phyloP scores from a whole-genome alignment of 2,888 invertebrate genomes.

The Cyclophora albipunctata region DNA sequence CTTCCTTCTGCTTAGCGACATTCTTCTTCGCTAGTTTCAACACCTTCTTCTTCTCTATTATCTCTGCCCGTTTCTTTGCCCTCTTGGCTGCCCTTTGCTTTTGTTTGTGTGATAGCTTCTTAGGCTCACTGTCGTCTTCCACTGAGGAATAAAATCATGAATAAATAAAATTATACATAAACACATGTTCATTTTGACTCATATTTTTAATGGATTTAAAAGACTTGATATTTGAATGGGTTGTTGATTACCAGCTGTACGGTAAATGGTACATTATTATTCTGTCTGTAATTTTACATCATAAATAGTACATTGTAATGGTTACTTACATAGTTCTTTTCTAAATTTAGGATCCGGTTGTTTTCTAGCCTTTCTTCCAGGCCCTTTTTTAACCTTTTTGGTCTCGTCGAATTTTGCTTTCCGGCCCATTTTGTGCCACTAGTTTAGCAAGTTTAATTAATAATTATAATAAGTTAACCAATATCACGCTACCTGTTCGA shows the following conservation, averaged over 20 bases:
- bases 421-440: conserved; percentile 81
- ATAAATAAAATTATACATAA: neutral
- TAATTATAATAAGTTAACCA: neutral
- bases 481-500: no score
- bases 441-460: neutral
- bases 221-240: no score
- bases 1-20: conserved; percentile 45
- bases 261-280: no score
- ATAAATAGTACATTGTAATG: no score
- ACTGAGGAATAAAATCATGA: conserved; percentile 35
- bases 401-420: conserved; percentile 87
- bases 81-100: conserved; percentile 80
- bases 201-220: no score
- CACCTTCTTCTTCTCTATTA: conserved; percentile 57
- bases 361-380: conserved; percentile 90
- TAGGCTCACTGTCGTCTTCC: conserved; percentile 68
- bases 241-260: no score
- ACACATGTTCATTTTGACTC: no score
- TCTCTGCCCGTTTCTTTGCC: conserved; percentile 66
- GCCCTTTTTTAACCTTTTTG: conserved; percentile 83
- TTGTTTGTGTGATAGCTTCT: conserved; percentile 80
- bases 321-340: conserved; percentile 65
- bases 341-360: conserved; percentile 86
- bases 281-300: no score
- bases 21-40: conserved; percentile 59